Base-by-base conservation (phyloP, 2,888 invertebrate genomes). In the Malthinus flaveolus region DNA sequence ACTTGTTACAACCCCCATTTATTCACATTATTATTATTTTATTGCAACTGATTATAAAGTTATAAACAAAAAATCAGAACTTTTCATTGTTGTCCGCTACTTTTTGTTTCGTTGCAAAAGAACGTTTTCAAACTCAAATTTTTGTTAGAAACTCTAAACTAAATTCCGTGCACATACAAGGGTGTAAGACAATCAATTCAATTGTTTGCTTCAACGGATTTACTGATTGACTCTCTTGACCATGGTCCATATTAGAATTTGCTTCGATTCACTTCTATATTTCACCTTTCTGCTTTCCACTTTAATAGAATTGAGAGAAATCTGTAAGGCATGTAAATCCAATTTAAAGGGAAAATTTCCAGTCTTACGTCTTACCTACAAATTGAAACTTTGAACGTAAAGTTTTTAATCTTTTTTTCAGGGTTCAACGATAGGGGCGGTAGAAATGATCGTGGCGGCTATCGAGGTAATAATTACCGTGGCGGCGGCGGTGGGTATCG, bases 181-280 rank as follows among this genome's bases (percentile, higher is more conserved):
- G 34, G 46, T 31, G 39, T 53, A 53, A 51, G 53, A 57, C 49
- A 56, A 53, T 54, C 53, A 53, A 64, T 64, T 62, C 49, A 50
- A 62, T 64, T 62, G 53, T 56, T 58, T 58, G 63, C 59, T 55
- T 56, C 47, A 56, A 49, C 11, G 56, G 52, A 48, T 61, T 51
- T 48, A 37, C 39, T 51, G 56, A 62, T 61, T 59, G 61, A 48
- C 46, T 63, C 59, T 36, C 56, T 64, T 59, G 62, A 58, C 56
- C 57, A 46, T 61, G 53, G 23, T 56, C 13, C 49, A 34, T 36
- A 45, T 56, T 56, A 56, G 49, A 56, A 45, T 49, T 49, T 49
- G 15, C 23, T 49, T 49, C 36, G 36, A 44, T 56, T 49, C 23
- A 56, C 32, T 32, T 13, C 32, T 56, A 45, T 42, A 49, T 45